phyloP scores from a whole-genome alignment of 2,113 vertebrate genomes.

The Dascyllus trimaculatus region DNA sequence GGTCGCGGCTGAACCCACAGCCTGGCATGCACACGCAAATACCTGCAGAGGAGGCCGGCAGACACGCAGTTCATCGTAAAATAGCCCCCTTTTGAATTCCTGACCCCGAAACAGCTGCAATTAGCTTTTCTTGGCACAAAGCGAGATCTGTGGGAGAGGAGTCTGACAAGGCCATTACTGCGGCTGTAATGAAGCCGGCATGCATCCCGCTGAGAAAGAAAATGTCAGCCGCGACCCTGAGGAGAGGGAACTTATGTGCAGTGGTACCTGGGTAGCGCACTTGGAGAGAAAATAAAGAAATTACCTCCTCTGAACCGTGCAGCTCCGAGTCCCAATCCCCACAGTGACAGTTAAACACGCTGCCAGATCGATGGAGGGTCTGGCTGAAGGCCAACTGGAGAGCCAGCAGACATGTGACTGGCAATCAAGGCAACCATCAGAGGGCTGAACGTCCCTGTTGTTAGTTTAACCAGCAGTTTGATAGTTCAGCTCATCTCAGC shows the following conservation, averaged over 20 bases:
- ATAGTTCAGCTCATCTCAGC: neutral
- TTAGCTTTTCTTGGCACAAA: constrained; percentile 44
- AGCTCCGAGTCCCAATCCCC: constrained; percentile 5
- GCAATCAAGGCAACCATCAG: neutral
- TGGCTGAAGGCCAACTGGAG: constrained; percentile 22
- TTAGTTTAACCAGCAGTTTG: constrained; percentile 1
- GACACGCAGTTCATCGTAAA: constrained; percentile 22
- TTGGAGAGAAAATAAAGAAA: constrained; percentile 39
- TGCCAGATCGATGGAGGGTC: constrained; percentile 28
- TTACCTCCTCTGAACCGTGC: constrained; percentile 25
- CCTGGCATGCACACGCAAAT: constrained; percentile 10
- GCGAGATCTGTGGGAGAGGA: constrained; percentile 13
- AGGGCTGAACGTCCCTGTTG: neutral
- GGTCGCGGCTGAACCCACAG: constrained; percentile 1
- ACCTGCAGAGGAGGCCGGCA: constrained; percentile 28
- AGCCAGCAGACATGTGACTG: constrained; percentile 11
- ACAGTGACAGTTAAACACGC: constrained; percentile 27
- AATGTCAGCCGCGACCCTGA: constrained; percentile 65
- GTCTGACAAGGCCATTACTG: constrained; percentile 20
- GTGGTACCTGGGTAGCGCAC: constrained; percentile 25
- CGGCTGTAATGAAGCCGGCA: constrained; percentile 47
- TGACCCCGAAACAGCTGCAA: constrained; percentile 42
- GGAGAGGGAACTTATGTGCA: constrained; percentile 15
- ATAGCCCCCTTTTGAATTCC: constrained; percentile 5
- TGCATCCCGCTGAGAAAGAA: constrained; percentile 50